Evolutionary conservation across 2,113 vertebrate genomes (phyloP), one percentile per base, ranked within the genome.

Genomic region (Cyprinodon tularosa): DNA sequence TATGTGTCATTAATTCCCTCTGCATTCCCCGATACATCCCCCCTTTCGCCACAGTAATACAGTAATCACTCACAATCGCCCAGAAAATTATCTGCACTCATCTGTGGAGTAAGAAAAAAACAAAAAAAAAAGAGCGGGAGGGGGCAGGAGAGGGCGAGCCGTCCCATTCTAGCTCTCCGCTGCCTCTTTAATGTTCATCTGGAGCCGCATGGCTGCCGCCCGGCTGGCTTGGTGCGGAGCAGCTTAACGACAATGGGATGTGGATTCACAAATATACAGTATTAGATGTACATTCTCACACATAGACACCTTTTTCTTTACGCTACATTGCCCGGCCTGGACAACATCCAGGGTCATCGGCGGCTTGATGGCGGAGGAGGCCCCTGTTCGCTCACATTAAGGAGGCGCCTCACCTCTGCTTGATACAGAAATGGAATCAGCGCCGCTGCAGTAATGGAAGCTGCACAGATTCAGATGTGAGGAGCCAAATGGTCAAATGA

Each of bases 1-100:
- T 97, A 97, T 97, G 96, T 96, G 86, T 97, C 96, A 97, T 97
- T 97, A 97, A 97, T 97, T 97, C 95, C 94, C 93, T 94, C 93
- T 95, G 95, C 90, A 29, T 95, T 95, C 94, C 93, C 94, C 92
- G 94, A 93, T 96, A 94, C 95, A 95, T 95, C 94, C 95, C 95
- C 94, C 93, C 48, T 53, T 94, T 96, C 95, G 90, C 92, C 81
- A 85, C 91, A 94, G 96, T 97, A 96, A 96, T 96, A 94, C 96
- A 96, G 96, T 97, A 97, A 97, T 97, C 96, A 96, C 95, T 97
- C 95, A 97, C 95, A 96, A 96, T 96, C 96, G 93, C 95, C 94
- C 95, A 93, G 89, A 94, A 95, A 97, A 96, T 97, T 95, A 96
- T 96, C 95, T 95, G 94, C 95, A 96, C 94, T 96, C 95, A 96